Evolutionary conservation across 1,140 invertebrate genomes (phyloP).

Genomic region (Venustaconcha ellipsiformis): DNA sequence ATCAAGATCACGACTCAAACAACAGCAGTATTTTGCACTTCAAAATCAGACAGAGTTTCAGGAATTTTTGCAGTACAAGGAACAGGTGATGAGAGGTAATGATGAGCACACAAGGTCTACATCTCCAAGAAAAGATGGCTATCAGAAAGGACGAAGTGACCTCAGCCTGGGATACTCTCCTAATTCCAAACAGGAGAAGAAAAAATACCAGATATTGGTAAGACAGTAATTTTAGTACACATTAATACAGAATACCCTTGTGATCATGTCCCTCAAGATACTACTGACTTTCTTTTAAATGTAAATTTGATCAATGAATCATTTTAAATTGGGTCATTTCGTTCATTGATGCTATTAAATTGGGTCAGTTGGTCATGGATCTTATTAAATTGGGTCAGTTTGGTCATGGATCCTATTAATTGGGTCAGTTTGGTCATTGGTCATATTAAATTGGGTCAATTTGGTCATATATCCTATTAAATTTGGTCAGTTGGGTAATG

Average conservation of each 20-base stretch:
- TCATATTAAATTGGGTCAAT: not conserved
- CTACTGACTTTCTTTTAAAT: no score
- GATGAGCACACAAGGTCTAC: conserved; percentile 23
- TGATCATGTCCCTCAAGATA: no score
- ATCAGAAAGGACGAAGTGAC: conserved; percentile 7
- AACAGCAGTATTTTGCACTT: conserved; percentile 46
- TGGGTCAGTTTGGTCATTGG: not conserved
- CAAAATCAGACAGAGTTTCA: conserved; percentile 45
- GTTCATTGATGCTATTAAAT: not conserved
- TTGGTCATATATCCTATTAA: no score
- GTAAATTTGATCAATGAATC: no score
- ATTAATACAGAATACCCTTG: no score
- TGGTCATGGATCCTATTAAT: not conserved
- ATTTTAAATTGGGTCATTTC: no score
- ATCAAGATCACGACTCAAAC: conserved; percentile 18
- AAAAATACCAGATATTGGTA: no score
- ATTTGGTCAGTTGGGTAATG: no score
- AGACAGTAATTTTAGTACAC: no score
- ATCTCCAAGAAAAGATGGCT: conserved; percentile 29
- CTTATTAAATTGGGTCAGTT: no score
- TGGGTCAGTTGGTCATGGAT: not conserved
- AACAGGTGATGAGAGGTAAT: conserved; percentile 7
- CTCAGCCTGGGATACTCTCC: no score
- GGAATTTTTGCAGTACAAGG: conserved; percentile 39
- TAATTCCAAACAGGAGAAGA: no score